Percentiles rank a stretch among this genome's conserved stretches.
phyloP scores from a whole-genome alignment of 2,888 invertebrate species.

The Metallyticus violacea region DNA sequence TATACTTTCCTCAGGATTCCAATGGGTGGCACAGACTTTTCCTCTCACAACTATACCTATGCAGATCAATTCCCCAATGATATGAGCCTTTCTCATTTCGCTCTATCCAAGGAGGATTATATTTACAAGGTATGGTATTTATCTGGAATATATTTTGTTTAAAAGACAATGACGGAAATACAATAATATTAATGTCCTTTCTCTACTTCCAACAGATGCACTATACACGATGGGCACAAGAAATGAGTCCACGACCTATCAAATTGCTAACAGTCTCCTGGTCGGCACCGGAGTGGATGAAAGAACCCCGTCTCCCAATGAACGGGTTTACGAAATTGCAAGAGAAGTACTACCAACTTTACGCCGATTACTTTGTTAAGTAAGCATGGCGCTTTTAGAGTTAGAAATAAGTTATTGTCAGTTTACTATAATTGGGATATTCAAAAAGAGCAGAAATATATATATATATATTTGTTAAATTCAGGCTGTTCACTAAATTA shows the following conservation, averaged over 20 bases:
- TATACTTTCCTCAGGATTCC: conserved; percentile 79
- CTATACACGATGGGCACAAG: conserved; percentile 50
- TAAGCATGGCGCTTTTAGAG: conserved; percentile 41
- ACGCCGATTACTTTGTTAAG: conserved; percentile 77
- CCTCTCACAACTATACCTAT: conserved; percentile 76
- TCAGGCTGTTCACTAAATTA: no score
- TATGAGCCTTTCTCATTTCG: conserved; percentile 55
- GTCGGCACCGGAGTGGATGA: conserved; percentile 66
- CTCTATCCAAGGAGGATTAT: neutral
- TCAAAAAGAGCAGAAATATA: no score
- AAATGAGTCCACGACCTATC: conserved; percentile 49
- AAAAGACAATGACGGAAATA: neutral
- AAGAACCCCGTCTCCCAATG: conserved; percentile 54
- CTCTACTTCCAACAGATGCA: conserved; percentile 48
- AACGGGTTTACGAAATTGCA: conserved; percentile 52
- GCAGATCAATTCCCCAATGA: conserved; percentile 52
- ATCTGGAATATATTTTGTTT: neutral
- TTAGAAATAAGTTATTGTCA: neutral
- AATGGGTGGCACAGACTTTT: conserved; percentile 85
- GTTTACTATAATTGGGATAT: no score
- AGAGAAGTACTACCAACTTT: conserved; percentile 65
- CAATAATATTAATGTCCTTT: neutral
- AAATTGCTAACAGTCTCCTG: conserved; percentile 56
- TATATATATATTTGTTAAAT: no score
- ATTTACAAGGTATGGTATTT: conserved; percentile 40